Percentiles rank a stretch among this genome's conserved stretches.
Conservation (phyloP, 2,797 vertebrate species). For the Eulemur mongoz region DNA sequence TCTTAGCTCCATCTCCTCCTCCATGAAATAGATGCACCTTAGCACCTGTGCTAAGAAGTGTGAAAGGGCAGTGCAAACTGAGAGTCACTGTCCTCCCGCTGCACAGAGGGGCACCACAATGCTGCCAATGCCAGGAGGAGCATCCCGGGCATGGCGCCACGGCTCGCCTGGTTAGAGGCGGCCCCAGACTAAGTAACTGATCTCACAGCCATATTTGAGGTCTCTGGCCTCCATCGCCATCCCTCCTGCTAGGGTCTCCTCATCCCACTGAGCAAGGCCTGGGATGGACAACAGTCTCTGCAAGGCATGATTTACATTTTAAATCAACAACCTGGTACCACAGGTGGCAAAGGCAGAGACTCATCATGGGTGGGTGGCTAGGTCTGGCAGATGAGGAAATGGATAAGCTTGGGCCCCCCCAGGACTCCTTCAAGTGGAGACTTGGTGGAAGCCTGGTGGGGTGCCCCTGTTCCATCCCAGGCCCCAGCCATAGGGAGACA, state of each 20-base stretch:
- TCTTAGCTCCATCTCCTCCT: not conserved
- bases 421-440: not conserved
- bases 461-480: not conserved
- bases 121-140: not conserved
- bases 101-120: not conserved
- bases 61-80: not conserved
- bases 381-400: not conserved
- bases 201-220: not conserved
- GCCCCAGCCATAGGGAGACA: not conserved
- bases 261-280: not conserved
- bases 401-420: not conserved
- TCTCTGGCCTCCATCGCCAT: not conserved
- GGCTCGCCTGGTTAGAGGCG: not conserved
- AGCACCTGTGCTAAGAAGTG: not conserved
- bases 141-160: fast-evolving
- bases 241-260: not conserved
- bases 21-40: not conserved
- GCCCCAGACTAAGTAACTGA: not conserved
- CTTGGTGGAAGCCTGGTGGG: not conserved
- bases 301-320: not conserved
- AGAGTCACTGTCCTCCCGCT: not conserved
- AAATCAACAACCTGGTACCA: not conserved
- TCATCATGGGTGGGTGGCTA: fast-evolving
- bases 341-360: not conserved
- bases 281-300: not conserved